Evolutionary conservation across 1,140 invertebrate genomes (phyloP), one percentile per base, ranked within the genome.

Genomic region (Macrocentrus cingulum): DNA sequence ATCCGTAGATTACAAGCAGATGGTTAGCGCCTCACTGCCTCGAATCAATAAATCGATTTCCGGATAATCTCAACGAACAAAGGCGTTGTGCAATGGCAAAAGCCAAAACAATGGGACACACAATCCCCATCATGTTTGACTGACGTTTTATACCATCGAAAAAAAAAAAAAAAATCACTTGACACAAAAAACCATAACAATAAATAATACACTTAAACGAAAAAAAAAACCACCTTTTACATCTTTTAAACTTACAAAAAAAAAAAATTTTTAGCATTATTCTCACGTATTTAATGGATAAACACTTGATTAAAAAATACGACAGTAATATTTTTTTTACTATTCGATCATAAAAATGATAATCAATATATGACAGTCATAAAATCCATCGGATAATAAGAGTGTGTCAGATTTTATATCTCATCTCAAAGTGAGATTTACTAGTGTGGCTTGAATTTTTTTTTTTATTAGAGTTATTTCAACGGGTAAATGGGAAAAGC

Each of bases 301-400:
- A n/a, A n/a, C n/a, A n/a, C n/a, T n/a, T n/a, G n/a, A n/a, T n/a
- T n/a, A n/a, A n/a, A n/a, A n/a, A n/a, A n/a, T n/a, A n/a, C n/a
- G n/a, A n/a, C n/a, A n/a, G n/a, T n/a, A n/a, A n/a, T n/a, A n/a
- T n/a, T n/a, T n/a, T n/a, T n/a, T n/a, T n/a, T n/a, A n/a, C n/a
- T n/a, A n/a, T n/a, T n/a, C 11, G 3, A 39, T 39, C 36, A 15
- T 5, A 15, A 39, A 29, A 3, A 13, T 13, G 15, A 39, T 39
- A 39, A 39, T 13, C 4, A 8, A 39, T 39, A 15, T n/a, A n/a
- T n/a, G n/a, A 13, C 13, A 39, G 36, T 11, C 8, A 39, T 39
- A 39, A 39, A 39, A 39, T 39, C 36, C 15, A 39, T 39, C 36
- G 36, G 36, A 39, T 39, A 39, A 39, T 39, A 39, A 39, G 36